Conservation (phyloP, 2,113 vertebrate species). For the Corythoichthys intestinalis region DNA sequence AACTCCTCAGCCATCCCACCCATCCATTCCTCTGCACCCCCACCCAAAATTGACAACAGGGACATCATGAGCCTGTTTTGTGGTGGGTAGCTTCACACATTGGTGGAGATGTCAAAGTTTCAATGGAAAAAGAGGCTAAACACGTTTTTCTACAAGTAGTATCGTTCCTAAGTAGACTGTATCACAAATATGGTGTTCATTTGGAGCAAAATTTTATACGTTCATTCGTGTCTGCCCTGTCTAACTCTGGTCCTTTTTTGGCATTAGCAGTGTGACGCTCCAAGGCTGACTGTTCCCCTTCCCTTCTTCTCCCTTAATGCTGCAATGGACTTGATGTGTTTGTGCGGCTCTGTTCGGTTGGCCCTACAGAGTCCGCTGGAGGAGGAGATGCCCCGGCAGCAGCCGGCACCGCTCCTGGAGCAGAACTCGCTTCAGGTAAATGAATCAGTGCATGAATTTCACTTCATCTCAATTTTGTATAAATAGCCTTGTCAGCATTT, state of each 20-base stretch:
- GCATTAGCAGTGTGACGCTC: conserved; percentile 53
- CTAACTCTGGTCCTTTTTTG: conserved; percentile 51
- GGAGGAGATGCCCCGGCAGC: conserved; percentile 78
- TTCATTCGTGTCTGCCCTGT: conserved; percentile 1
- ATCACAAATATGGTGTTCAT: background rate
- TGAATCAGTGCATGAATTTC: background rate
- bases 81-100: conserved; percentile 82
- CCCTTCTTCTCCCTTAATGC: conserved; percentile 73
- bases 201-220: background rate
- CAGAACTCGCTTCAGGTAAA: conserved; percentile 92
- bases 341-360: conserved; percentile 23
- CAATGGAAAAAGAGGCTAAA: background rate
- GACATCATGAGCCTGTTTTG: conserved; percentile 91
- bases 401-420: conserved; percentile 72
- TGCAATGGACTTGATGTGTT: conserved; percentile 70
- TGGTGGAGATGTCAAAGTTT: background rate
- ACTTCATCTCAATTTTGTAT: conserved; percentile 2
- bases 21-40: conserved; percentile 78
- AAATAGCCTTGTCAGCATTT: background rate
- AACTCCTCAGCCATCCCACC: conserved; percentile 76
- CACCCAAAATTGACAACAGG: conserved; percentile 84
- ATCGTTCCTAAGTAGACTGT: no score
- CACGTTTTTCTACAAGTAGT: background rate
- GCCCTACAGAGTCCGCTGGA: conserved; percentile 83
- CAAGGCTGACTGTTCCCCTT: conserved; percentile 61